phyloP scores from a whole-genome alignment of 2,113 vertebrate genomes.

The Lynx canadensis region DNA sequence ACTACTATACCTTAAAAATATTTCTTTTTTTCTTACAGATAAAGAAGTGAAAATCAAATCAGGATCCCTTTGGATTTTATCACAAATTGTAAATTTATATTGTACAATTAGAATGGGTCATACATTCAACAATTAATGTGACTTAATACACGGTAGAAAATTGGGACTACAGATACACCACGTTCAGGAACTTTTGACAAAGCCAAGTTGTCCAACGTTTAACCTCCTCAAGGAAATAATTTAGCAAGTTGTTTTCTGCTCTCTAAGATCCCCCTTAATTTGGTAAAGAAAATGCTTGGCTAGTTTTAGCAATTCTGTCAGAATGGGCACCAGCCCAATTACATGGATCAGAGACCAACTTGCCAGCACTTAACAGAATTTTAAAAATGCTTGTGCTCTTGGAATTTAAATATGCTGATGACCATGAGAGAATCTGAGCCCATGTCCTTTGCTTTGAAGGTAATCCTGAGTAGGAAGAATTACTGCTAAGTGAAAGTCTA shows the following conservation, averaged over 20 bases:
- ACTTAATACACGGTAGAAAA: not conserved
- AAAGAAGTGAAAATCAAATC: not conserved
- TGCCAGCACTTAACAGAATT: not conserved
- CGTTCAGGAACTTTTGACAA: not conserved
- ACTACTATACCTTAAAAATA: not conserved
- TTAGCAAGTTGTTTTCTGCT: not conserved
- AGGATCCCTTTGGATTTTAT: not conserved
- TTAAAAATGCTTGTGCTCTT: conserved; percentile 32
- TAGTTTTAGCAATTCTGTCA: conserved; percentile 8
- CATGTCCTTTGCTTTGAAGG: not conserved
- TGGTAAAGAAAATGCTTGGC: not conserved
- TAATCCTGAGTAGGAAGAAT: conserved; percentile 28
- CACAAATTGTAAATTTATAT: not conserved
- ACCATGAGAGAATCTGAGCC: not conserved
- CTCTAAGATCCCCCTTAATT: conserved; percentile 34
- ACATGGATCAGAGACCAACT: not conserved
- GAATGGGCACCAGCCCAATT: not conserved
- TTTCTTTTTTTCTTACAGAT: not conserved
- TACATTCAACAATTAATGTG: not conserved
- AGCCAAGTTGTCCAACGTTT: not conserved
- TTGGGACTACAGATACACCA: not conserved
- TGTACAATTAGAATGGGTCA: not conserved
- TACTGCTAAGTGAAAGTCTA: conserved; percentile 21
- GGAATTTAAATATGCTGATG: conserved; percentile 30
- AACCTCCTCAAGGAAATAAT: not conserved